phyloP scores from a whole-genome alignment of 1,140 invertebrate genomes.

The Chymomyza costata region DNA sequence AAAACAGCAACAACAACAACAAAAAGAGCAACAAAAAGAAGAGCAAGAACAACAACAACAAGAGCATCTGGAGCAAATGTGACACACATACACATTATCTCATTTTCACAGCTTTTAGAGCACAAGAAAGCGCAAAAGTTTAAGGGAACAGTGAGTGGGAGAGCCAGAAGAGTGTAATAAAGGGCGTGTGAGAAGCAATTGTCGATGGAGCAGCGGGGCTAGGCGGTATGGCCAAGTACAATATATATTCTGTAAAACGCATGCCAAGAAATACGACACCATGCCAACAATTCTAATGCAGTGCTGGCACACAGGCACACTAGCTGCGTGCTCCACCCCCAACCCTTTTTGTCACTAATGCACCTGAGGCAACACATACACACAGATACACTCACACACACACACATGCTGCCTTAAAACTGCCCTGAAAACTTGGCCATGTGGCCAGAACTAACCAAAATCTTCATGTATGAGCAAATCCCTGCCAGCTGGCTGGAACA shows the following conservation, averaged over 20 bases:
- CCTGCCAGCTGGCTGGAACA: background rate
- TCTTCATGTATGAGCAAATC: slow-evolving; percentile 25
- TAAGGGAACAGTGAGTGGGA: slow-evolving; percentile 47
- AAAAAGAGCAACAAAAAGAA: slow-evolving; percentile 1
- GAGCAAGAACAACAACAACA: no score
- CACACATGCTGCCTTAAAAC: no score
- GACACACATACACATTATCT: slow-evolving; percentile 73
- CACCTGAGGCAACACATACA: no score
- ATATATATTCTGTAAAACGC: slow-evolving; percentile 14
- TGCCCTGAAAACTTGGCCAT: no score
- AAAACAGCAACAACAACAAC: slow-evolving; percentile 6
- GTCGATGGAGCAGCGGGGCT: slow-evolving; percentile 7
- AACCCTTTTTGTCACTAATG: no score
- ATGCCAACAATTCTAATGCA: no score
- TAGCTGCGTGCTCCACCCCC: no score
- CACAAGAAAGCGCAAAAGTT: slow-evolving; percentile 64
- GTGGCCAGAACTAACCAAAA: slow-evolving; percentile 14
- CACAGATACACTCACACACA: no score
- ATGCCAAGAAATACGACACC: slow-evolving; percentile 33
- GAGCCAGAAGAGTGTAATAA: slow-evolving; percentile 4
- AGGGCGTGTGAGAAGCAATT: slow-evolving; percentile 42
- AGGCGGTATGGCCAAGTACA: slow-evolving; percentile 28
- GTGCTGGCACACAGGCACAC: no score
- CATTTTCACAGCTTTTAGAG: slow-evolving; percentile 65
- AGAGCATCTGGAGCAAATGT: slow-evolving; percentile 41